Evolutionary conservation across 2,113 vertebrate species (phyloP).

Genomic region (Protobothrops flavoviridis): DNA sequence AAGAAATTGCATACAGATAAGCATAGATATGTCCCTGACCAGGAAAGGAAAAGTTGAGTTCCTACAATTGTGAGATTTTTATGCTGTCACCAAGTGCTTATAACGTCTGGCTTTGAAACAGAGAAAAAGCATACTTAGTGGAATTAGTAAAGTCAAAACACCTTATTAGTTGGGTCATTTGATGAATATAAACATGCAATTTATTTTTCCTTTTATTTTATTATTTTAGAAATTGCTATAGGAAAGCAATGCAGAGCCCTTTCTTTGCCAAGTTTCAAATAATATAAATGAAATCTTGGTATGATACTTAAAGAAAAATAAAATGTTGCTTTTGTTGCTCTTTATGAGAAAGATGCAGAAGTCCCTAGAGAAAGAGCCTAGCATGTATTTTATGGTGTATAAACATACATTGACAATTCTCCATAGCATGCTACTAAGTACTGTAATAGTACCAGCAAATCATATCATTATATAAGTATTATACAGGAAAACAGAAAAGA

Average conservation of each 20-base stretch:
- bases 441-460: background rate
- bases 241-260: conserved; percentile 11
- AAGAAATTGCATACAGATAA: background rate
- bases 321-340: conserved; percentile 5
- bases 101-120: background rate
- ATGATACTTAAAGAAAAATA: conserved; percentile 17
- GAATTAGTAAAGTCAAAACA: conserved; percentile 29
- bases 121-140: conserved; percentile 9
- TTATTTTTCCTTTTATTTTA: conserved; percentile 31
- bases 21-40: background rate
- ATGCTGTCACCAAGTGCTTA: background rate
- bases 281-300: background rate
- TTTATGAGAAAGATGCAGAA: background rate
- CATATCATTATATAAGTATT: conserved; percentile 32
- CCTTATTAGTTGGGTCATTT: conserved; percentile 38
- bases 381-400: conserved; percentile 61
- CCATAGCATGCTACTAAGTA: conserved; percentile 19
- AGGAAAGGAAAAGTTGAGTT: background rate
- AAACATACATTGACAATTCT: conserved; percentile 62
- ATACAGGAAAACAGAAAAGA: conserved; percentile 27
- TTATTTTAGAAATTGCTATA: conserved; percentile 10
- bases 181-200: conserved; percentile 2
- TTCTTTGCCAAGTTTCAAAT: conserved; percentile 5
- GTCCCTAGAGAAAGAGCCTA: conserved; percentile 25
- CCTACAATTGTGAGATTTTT: background rate